Base-by-base conservation (phyloP, 2,888 invertebrate species). In the Torymus tubicola region DNA sequence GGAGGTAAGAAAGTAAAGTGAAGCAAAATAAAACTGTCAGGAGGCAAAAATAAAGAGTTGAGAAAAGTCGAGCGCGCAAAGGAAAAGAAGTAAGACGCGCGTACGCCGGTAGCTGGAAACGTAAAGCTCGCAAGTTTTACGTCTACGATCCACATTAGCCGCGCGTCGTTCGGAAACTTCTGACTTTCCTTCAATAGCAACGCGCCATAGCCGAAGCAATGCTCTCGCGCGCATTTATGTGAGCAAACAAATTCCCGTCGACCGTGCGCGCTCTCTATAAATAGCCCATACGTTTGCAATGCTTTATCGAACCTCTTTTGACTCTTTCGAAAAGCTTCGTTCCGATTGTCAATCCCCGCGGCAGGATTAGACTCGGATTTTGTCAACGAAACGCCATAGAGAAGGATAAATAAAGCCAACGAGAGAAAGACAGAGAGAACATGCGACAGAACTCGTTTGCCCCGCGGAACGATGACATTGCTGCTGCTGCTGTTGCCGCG, bases 391-490 rank as follows among this genome's bases (percentile, higher is more conserved):
- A n/a, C 16, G n/a, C 16, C 14, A 14, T 13, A 42, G 42, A 42
- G 42, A 42, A 42, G 42, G 42, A 12, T 21, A 61, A 71, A 71
- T 52, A 13, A 63, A 53, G 31, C 63, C 3, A 5, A 14, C 0
- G 31, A 2, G 55, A 53, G n/a, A 24, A 2, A 18, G 53, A 16
- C 10, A 21, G 24, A 42, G n/a, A 14, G 42, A 5, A 8, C 8
- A 1, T n/a, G 31, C 83, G 83, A 85, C 83, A 84, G 82, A 86
- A 87, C 87, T 84, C 85, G 87, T 87, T 87, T 85, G 75, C 69
- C 21, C 64, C 4, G 42, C 13, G 50, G 58, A 68, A 79, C 55
- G 70, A 77, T 73, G 81, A 77, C 77, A 73, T 61, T 50, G 71
- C 55, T 42, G 42, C 42, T 31, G 31, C 31, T 11, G 0, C 14